Base-by-base conservation (phyloP, 53 echinoderm and acorn worm species). In the Apostichopus leukothele region DNA sequence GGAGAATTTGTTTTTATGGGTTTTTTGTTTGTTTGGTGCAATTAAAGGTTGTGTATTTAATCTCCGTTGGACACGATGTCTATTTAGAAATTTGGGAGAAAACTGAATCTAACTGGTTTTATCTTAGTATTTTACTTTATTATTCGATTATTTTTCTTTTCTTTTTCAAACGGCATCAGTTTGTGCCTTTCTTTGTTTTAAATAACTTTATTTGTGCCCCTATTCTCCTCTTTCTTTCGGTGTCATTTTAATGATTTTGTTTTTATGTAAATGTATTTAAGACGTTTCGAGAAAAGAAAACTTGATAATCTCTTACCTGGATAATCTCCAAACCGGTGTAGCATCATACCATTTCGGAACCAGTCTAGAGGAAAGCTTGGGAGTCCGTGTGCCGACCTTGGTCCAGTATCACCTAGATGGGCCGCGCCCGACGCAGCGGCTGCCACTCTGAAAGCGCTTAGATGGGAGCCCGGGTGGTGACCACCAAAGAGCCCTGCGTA, bases 281-380 rank as follows among this genome's bases (percentile, higher is more conserved):
- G 39, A 39, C 39, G 39, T 39, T 39, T 39, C 39, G 39, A 39
- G 39, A 3, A 39, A 39, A 39, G 57, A 57, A 57, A 57, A 10
- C 6, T 18, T 13, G 13, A 75, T 53, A 18, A 73, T 19, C 53
- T 73, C 88, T 75, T 74, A 87, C 97, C 94, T 67, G 95, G 89
- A 68, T 92, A 97, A 74, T 97, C 97, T 90, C 97, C 97, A 50
- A 97, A 91, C 51, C 97, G 79, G 21, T 94, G 97, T 67, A 97
- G 91, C 95, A 96, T 93, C 90, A 97, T 94, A 20, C 94, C 95
- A 9, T 93, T 95, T 51, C 97, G 89, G 53, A 97, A 93, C 92
- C 94, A 92, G 89, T 97, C 97, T 75, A 97, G 92, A 7, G 95
- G 94, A 52, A 94, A 94, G 8, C 88, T 90, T 6, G 92, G 88